Conservation (phyloP, 2,113 vertebrate genomes). For the Hyperopisus bebe region DNA sequence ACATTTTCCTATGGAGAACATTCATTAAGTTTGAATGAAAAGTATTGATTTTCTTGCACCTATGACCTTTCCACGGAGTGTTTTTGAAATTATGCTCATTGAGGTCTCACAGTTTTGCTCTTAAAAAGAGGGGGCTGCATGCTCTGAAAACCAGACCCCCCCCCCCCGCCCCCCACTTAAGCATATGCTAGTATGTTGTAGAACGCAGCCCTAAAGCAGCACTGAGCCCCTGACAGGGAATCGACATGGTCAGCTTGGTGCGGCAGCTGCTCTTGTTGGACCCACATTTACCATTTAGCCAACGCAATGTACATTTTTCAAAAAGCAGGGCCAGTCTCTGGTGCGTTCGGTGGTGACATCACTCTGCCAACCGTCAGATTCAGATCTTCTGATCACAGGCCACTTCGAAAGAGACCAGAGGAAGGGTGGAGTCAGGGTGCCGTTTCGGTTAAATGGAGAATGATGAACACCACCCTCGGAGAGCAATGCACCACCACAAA, state of each 20-base stretch:
- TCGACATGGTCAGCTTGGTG: not conserved
- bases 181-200: not conserved
- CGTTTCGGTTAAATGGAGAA: not conserved
- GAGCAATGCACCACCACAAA: slow-evolving; percentile 51
- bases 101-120: not conserved
- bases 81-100: not conserved
- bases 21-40: not conserved
- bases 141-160: not conserved
- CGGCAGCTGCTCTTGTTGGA: not conserved
- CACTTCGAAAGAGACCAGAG: not conserved
- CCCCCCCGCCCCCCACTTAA: not conserved
- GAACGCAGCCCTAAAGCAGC: not conserved
- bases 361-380: not conserved
- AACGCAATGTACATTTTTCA: not conserved
- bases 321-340: not conserved
- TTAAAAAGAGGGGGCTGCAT: not conserved
- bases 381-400: not conserved
- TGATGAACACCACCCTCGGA: slow-evolving; percentile 27
- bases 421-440: not conserved
- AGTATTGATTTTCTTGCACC: slow-evolving; percentile 2
- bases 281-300: not conserved
- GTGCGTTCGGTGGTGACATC: not conserved
- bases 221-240: not conserved
- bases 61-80: not conserved
- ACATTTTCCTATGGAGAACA: not conserved